These are phyloP conservation scores for Carollia perspicillata DNA, from an alignment of 2,113 vertebrate genomes.

Conservation along the genomic window DNA sequence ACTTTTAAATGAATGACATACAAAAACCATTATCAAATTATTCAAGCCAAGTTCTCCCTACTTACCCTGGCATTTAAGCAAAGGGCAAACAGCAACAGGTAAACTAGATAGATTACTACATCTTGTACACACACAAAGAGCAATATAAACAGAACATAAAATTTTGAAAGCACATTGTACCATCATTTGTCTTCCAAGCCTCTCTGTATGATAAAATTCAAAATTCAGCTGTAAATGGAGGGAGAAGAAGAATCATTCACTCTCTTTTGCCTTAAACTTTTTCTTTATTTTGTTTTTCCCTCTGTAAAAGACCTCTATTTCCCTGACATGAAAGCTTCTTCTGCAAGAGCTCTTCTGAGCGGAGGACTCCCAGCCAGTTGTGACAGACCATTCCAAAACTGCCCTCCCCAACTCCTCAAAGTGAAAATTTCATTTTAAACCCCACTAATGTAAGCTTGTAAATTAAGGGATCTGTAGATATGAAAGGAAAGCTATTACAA, in stretches of 20 bases:
- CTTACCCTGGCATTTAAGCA: background rate
- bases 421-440: background rate
- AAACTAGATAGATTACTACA: background rate
- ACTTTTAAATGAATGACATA: background rate
- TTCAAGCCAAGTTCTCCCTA: constrained; percentile 28
- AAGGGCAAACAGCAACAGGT: background rate
- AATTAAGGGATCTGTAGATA: background rate
- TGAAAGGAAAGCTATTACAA: background rate
- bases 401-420: background rate
- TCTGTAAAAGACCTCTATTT: background rate
- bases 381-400: background rate
- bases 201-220: constrained; percentile 10
- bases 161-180: background rate
- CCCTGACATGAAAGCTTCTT: background rate
- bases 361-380: background rate
- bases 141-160: background rate
- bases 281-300: background rate
- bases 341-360: background rate
- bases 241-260: background rate
- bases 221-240: background rate
- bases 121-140: background rate
- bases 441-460: background rate
- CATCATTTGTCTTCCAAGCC: background rate
- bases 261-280: background rate
- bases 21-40: background rate